These are phyloP conservation scores for Germaria angustata DNA, from an alignment of 2,888 invertebrate species.

Conservation along the genomic window DNA sequence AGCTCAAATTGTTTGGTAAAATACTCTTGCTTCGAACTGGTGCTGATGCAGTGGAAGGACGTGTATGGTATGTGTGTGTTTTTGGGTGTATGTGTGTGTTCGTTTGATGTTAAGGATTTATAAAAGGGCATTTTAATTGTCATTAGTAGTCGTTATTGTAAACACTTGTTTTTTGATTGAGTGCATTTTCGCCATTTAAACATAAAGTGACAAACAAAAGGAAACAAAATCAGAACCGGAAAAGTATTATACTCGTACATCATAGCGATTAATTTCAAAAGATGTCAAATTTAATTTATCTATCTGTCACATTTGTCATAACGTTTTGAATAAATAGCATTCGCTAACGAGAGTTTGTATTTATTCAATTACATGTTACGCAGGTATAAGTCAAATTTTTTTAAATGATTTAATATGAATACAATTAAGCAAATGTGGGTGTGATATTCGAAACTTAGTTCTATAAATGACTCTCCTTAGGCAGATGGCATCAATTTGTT, in stretches of 20 bases:
- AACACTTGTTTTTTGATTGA: conserved; percentile 66
- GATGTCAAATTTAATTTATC: conserved; percentile 65
- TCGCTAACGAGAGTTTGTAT: conserved; percentile 36
- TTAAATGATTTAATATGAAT: too few relatives aligned
- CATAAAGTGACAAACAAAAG: conserved; percentile 9
- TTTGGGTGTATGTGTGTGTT: neutral
- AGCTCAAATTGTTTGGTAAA: conserved; percentile 67
- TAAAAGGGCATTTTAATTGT: conserved; percentile 65
- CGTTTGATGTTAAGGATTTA: conserved; percentile 54
- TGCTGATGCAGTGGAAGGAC: neutral
- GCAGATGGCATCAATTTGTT: too few relatives aligned
- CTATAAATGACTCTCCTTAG: too few relatives aligned
- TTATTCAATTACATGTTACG: conserved; percentile 18
- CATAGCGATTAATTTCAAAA: conserved; percentile 59
- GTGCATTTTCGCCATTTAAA: conserved; percentile 29
- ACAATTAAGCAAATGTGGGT: too few relatives aligned
- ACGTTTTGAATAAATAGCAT: conserved; percentile 24
- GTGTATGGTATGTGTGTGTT: conserved; percentile 9
- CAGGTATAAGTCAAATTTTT: neutral
- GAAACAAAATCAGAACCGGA: neutral
- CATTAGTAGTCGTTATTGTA: conserved; percentile 64
- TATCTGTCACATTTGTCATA: conserved; percentile 64
- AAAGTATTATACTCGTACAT: conserved; percentile 22
- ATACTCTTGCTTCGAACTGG: neutral
- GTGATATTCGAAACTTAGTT: too few relatives aligned